Evolutionary conservation across 2,113 vertebrate species (phyloP).

Genomic region (Sturnira hondurensis): DNA sequence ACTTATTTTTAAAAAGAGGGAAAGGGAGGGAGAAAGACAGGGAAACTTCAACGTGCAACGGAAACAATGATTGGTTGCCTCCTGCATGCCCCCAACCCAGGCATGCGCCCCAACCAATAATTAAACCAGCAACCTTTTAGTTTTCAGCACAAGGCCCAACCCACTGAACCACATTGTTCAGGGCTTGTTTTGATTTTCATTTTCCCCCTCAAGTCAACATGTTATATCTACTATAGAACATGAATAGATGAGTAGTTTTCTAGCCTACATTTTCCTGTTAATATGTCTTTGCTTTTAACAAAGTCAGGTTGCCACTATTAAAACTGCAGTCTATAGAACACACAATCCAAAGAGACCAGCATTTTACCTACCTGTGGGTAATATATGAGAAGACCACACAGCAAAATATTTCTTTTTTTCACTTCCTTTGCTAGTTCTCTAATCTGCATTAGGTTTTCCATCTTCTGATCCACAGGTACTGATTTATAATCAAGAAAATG

Average conservation of each 20-base stretch:
- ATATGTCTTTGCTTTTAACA: slow-evolving; percentile 48
- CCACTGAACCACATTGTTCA: too few relatives aligned
- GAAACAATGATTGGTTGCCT: too few relatives aligned
- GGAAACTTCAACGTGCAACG: too few relatives aligned
- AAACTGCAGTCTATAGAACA: slow-evolving; percentile 35
- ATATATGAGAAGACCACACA: slow-evolving; percentile 79
- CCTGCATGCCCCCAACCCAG: too few relatives aligned
- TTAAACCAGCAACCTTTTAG: too few relatives aligned
- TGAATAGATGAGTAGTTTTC: slow-evolving; percentile 49
- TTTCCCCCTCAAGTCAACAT: slow-evolving; percentile 43
- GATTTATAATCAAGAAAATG: slow-evolving; percentile 72
- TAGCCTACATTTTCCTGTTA: neutral
- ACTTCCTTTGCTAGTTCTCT: slow-evolving; percentile 78
- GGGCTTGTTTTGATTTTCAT: neutral
- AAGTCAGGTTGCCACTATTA: slow-evolving; percentile 36
- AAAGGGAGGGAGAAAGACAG: too few relatives aligned
- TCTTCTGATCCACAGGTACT: slow-evolving; percentile 55
- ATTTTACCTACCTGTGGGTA: slow-evolving; percentile 78
- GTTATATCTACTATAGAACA: slow-evolving; percentile 49
- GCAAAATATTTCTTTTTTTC: slow-evolving; percentile 80
- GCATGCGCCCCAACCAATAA: too few relatives aligned
- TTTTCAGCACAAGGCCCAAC: too few relatives aligned
- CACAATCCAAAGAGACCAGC: neutral
- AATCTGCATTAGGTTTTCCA: slow-evolving; percentile 72
- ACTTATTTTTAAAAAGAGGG: too few relatives aligned